Evolutionary conservation across 35 echinoderm and acorn worm species (phyloP), one percentile per base, ranked within the genome.

Genomic region (Patiria miniata): DNA sequence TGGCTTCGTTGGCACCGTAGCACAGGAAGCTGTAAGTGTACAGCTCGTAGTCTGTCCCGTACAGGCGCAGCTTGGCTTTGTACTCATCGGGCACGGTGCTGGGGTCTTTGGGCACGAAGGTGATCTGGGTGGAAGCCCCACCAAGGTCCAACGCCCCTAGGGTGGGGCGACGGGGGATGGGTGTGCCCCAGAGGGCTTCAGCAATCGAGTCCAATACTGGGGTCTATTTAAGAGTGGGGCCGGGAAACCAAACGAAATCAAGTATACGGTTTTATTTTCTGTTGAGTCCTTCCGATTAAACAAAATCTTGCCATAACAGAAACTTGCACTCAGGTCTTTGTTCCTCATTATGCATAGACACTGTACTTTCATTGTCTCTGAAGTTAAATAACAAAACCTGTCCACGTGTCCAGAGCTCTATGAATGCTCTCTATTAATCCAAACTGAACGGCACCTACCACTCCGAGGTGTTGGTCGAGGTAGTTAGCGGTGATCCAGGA

Each of bases 11-110:
- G 21, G 19, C 50, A 10, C 87, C 87, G 44, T 89, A 89, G 56
- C 87, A 89, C 15, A 89, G 36, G 39, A 40, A 89, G 38, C 87
- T 89, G n/a, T 82, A 55, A 8, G 87, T 82, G 33, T 89, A 89
- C 55, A 89, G 36, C 8, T 26, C 8, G 51, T 89, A 89, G 39
- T 83, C 58, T 12, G 0, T 81, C 30, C 87, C 87, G 68, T 89
- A 89, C 10, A 89, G 87, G 34, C 78, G 51, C 22, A 81, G 19
- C 33, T 39, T 39, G 36, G 33, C n/a, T 28, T 60, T 76, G 26
- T 83, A 7, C 7, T 77, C 58, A 5, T 39, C 59, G 37, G 87
- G 79, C 2, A 89, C 36, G 4, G 37, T 23, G 29, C 17, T 26
- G 6, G 79, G 52, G 44, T 79, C 39, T 56, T 89, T 79, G 73